Conservation (phyloP, 2,888 invertebrate species). For the Drosophila maculinotata region DNA sequence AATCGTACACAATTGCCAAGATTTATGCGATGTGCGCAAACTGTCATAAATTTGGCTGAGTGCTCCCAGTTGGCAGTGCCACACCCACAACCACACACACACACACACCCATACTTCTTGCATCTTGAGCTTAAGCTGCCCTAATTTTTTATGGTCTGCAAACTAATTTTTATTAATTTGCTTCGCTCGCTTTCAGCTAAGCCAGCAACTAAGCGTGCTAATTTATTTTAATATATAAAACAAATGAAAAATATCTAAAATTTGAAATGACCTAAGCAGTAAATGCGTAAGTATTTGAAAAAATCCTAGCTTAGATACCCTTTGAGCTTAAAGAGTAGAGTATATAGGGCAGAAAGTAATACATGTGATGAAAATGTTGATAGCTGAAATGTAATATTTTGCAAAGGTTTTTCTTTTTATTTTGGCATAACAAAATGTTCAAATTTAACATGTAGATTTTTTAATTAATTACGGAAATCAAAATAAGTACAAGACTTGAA, state of each 20-base stretch:
- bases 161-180: slow-evolving; percentile 80
- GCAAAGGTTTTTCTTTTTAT: not conserved
- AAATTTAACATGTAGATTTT: not conserved
- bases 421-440: not conserved
- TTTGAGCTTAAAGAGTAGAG: not conserved
- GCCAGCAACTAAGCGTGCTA: slow-evolving; percentile 53
- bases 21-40: slow-evolving; percentile 76
- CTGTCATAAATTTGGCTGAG: slow-evolving; percentile 76
- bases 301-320: slow-evolving; percentile 23
- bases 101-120: too few relatives aligned
- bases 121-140: slow-evolving; percentile 63
- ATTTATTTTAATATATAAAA: slow-evolving; percentile 65
- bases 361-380: too few relatives aligned
- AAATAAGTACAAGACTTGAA: not conserved
- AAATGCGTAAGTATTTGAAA: not conserved
- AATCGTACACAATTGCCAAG: slow-evolving; percentile 79
- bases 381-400: not conserved
- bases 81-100: too few relatives aligned
- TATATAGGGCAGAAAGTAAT: not conserved
- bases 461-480: not conserved
- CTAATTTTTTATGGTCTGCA: slow-evolving; percentile 78
- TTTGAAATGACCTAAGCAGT: slow-evolving; percentile 8
- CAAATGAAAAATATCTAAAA: slow-evolving; percentile 16
- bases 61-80: slow-evolving; percentile 28
- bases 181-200: slow-evolving; percentile 37